Evolutionary conservation across 2,888 invertebrate genomes (phyloP).

Genomic region (Eledone cirrhosa): DNA sequence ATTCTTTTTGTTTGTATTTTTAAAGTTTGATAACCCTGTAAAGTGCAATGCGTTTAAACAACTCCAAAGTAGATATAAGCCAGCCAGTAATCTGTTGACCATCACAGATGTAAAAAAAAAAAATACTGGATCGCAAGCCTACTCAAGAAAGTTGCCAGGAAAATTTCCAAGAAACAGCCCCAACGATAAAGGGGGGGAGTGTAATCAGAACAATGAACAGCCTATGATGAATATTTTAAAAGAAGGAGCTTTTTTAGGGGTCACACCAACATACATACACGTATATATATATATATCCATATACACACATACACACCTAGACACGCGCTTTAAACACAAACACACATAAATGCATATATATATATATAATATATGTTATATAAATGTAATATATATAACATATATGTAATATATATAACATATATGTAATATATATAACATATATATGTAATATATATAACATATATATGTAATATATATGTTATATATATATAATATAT

Average conservation of each 20-base stretch:
- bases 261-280: not conserved
- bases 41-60: too few species aligned
- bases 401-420: not conserved
- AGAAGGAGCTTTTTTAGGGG: not conserved
- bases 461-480: not conserved
- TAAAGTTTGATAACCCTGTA: too few species aligned
- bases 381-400: too few species aligned
- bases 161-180: too few species aligned
- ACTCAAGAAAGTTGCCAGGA: too few species aligned
- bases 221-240: not conserved
- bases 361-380: not conserved
- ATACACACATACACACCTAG: not conserved
- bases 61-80: too few species aligned
- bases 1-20: too few species aligned
- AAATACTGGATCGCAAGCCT: too few species aligned
- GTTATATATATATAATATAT: not conserved
- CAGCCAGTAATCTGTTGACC: too few species aligned
- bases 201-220: too few species aligned
- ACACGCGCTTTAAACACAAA: not conserved
- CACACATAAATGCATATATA: not conserved
- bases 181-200: too few species aligned
- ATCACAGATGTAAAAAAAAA: too few species aligned
- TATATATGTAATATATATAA: constrained; percentile 2
- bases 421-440: not conserved
- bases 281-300: not conserved